Base-by-base conservation (phyloP, 2,797 vertebrate genomes). In the Poecilia gillii region DNA sequence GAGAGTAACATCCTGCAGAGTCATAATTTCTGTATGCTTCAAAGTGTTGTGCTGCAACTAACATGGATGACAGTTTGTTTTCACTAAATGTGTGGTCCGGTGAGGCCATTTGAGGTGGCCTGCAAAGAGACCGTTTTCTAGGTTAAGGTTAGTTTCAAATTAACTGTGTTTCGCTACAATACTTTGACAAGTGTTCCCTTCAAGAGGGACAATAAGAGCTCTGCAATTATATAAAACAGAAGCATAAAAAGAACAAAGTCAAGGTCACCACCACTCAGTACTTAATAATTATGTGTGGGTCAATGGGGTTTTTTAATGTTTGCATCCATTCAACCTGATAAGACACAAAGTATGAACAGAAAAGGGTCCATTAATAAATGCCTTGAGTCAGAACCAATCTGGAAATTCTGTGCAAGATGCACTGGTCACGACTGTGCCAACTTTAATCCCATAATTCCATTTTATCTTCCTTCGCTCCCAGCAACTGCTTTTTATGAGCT, bases 361-460 rank as follows among this genome's bases (percentile, higher is more conserved):
- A n/a, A 28, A 71, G 41, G 13, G 41, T 28, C 14, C 25, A 28
- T 71, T 71, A 71, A 43, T 71, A 71, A 71, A 45, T 28, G 68
- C 41, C 25, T 71, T 16, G 12, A 45, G 68, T 71, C 25, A 16
- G 41, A 71, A 71, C 25, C 25, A 71, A 71, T 71, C 68, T 71
- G 23, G 4, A 71, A 45, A 71, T 45, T 43, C 13, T 71, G 41
- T 45, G 39, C 39, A 71, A 71, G 68, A 71, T 45, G 41, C 25
- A n/a, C 41, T 45, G 68, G 68, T 71, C 68, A 71, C 12, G 41
- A 45, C 68, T 45, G 41, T 45, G 68, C 68, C 68, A n/a, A 39
- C n/a, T 75, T 75, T 45, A 75, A 45, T 59, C 43, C 55, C 28
- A 49, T 75, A 20, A 45, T 75, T 75, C 41, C 55, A 70, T 51